These are phyloP conservation scores for Seladonia tumulorum DNA, from an alignment of 2,888 invertebrate genomes.

Conservation along the genomic window DNA sequence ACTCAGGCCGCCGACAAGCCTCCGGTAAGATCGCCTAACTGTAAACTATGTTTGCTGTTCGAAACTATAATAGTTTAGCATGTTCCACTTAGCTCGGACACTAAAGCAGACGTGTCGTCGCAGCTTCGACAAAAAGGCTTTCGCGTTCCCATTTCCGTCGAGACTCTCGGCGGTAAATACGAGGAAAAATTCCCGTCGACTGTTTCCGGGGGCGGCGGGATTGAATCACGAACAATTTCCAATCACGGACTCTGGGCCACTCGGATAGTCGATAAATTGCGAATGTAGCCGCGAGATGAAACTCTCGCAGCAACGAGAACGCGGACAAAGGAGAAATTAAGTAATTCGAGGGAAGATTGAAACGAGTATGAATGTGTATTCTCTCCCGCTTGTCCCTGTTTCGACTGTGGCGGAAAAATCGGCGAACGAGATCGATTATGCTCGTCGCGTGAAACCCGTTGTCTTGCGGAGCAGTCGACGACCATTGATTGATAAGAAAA, in stretches of 20 bases:
- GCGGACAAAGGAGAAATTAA: conserved; percentile 16
- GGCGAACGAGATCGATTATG: neutral
- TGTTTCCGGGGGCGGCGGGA: neutral
- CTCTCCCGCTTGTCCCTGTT: neutral
- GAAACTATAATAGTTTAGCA: neutral
- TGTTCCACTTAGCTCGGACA: neutral
- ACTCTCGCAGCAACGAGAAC: neutral
- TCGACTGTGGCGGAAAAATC: neutral
- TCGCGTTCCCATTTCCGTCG: neutral
- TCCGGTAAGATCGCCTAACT: neutral
- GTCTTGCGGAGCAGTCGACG: neutral
- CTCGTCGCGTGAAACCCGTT: neutral
- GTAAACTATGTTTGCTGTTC: neutral
- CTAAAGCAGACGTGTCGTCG: neutral
- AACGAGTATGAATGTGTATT: neutral
- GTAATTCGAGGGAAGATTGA: conserved; percentile 1
- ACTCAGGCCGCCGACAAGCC: neutral
- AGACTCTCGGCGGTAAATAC: neutral
- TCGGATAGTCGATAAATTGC: conserved; percentile 1
- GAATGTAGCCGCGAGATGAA: neutral
- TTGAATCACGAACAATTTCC: conserved; percentile 19
- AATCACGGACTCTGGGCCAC: neutral
- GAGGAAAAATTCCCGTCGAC: neutral
- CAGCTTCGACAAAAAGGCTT: neutral
- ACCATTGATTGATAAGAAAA: neutral